Percentiles rank a stretch among this genome's conserved stretches.
phyloP scores from a whole-genome alignment of 2,888 invertebrate genomes.

The Ochropleura plecta region DNA sequence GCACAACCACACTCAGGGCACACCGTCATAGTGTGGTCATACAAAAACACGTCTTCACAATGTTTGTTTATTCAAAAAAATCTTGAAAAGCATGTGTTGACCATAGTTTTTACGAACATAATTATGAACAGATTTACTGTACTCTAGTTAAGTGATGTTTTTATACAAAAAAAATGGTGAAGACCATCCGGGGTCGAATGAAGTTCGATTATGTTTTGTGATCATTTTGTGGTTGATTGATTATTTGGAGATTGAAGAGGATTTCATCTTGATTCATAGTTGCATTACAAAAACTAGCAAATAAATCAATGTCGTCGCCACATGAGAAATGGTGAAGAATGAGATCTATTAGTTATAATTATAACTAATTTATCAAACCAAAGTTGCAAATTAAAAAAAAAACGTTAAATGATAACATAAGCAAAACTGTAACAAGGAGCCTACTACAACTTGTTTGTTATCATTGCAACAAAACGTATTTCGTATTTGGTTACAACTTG shows the following conservation, averaged over 20 bases:
- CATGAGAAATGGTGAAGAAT: not conserved
- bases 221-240: constrained; percentile 5
- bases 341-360: not conserved
- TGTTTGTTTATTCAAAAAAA: constrained; percentile 38
- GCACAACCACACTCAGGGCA: constrained; percentile 26
- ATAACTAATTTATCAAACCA: not conserved
- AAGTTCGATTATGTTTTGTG: constrained; percentile 30
- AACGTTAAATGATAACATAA: not conserved
- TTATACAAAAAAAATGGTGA: constrained; percentile 17
- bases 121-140: not conserved
- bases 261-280: constrained; percentile 22
- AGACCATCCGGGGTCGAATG: constrained; percentile 32
- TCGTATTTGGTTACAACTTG: not conserved
- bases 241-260: constrained; percentile 5
- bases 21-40: not conserved
- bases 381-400: not conserved
- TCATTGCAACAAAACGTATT: constrained; percentile 12
- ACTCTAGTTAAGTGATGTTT: constrained; percentile 15
- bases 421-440: not conserved
- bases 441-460: not conserved
- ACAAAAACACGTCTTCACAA: constrained; percentile 36
- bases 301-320: not conserved
- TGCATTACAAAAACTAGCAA: not conserved
- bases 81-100: constrained; percentile 28
- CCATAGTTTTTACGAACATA: constrained; percentile 27